Percentiles rank a stretch among this genome's conserved stretches.
These are phyloP conservation scores for Microcebus tavaratra DNA, from an alignment of 2,113 vertebrate species.

Conservation along the genomic window DNA sequence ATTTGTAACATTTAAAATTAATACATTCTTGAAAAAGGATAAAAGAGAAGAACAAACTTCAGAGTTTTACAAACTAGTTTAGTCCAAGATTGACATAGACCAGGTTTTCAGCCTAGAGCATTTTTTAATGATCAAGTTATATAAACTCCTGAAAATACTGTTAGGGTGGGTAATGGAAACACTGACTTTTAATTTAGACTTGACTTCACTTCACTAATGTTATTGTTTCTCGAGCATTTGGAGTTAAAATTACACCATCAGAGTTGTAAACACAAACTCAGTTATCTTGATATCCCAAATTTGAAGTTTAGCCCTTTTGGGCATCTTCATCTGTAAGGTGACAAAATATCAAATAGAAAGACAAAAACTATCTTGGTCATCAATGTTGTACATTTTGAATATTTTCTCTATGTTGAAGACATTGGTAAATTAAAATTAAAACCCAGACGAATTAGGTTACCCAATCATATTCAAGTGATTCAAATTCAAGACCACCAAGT, in stretches of 20 bases:
- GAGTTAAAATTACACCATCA: background rate
- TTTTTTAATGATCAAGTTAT: constrained; percentile 66
- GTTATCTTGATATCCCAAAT: constrained; percentile 48
- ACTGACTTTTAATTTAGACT: constrained; percentile 69
- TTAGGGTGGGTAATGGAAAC: constrained; percentile 67
- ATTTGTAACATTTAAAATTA: constrained; percentile 45
- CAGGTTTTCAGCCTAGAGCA: constrained; percentile 68
- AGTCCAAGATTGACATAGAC: constrained; percentile 49
- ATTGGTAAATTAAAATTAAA: constrained; percentile 9
- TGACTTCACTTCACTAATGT: constrained; percentile 42
- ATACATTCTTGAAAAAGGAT: constrained; percentile 53
- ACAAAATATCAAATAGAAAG: constrained; percentile 30
- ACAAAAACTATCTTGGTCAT: background rate
- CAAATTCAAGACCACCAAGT: constrained; percentile 31
- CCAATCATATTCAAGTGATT: background rate
- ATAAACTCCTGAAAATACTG: constrained; percentile 70
- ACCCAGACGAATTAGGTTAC: background rate
- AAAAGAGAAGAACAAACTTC: background rate
- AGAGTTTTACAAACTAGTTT: constrained; percentile 54
- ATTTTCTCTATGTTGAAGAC: background rate
- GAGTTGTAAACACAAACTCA: constrained; percentile 57
- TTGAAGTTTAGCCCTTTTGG: constrained; percentile 22
- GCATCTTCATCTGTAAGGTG: constrained; percentile 38
- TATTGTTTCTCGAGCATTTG: constrained; percentile 62
- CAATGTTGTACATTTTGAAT: background rate